phyloP scores from a whole-genome alignment of 92 coral and sea anemone species.

The Epizoanthus rinbou region DNA sequence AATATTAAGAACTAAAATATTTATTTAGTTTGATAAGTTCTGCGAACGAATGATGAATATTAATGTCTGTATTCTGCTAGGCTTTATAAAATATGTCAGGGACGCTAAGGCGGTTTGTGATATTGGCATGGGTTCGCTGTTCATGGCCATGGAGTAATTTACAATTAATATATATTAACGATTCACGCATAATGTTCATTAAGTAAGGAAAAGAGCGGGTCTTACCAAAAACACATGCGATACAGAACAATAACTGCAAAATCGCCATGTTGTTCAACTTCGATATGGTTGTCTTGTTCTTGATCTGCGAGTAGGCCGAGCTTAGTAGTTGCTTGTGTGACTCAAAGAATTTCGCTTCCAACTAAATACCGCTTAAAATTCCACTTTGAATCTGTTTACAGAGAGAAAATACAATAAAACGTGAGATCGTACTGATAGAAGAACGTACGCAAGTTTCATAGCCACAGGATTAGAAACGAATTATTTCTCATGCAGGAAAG shows the following conservation, averaged over 20 bases:
- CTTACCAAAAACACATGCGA: slow-evolving; percentile 25
- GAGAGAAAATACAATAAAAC: not conserved
- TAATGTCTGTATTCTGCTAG: too few relatives aligned
- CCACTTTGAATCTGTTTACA: slow-evolving; percentile 9
- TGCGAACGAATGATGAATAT: too few relatives aligned
- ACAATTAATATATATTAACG: not conserved
- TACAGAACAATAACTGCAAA: not conserved
- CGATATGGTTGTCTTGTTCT: not conserved
- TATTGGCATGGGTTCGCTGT: not conserved
- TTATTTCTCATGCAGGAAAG: too few relatives aligned
- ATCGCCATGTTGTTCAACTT: slow-evolving; percentile 5
- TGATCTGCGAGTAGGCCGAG: not conserved
- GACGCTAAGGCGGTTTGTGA: too few relatives aligned
- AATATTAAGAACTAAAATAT: too few relatives aligned
- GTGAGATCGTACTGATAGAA: not conserved
- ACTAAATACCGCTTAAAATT: not conserved
- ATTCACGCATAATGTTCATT: not conserved
- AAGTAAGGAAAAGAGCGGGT: not conserved
- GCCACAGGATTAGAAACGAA: not conserved
- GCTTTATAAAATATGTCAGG: too few relatives aligned
- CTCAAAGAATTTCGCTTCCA: not conserved
- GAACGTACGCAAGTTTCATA: too few relatives aligned
- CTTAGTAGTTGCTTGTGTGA: not conserved
- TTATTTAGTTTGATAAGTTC: too few relatives aligned
- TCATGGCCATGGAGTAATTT: not conserved